Base-by-base conservation (phyloP, 2,113 vertebrate species). In the Sander lucioperca region DNA sequence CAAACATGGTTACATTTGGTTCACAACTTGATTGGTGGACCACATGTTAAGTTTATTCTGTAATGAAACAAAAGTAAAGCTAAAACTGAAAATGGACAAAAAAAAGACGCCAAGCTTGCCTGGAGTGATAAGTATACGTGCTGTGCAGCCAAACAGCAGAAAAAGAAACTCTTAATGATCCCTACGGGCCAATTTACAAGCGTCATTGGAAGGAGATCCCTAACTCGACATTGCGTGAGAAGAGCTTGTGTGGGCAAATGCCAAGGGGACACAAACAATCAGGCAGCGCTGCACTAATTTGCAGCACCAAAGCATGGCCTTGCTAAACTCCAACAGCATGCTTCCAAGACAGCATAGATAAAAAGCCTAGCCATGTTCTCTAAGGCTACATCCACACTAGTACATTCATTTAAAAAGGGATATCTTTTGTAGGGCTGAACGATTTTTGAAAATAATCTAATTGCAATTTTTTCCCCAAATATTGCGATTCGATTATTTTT, bases 191-290 rank as follows among this genome's bases (percentile, higher is more conserved):
- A 68, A 74, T 78, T 85, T 48, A 53, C 53, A 65, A 70, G 59
- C 36, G 33, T 48, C 30, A 80, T n/a, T 72, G 58, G 69, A 80
- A 36, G n/a, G 48, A 77, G 64, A 86, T 69, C 75, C 61, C 43
- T 63, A 66, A 66, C 59, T 54, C 67, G 80, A 83, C 83, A 71
- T 79, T 70, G 85, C 59, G 48, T 89, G 87, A 50, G 62, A 66
- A 71, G 74, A 71, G 61, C 76, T 33, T 47, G 62, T 74, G 68
- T 71, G 83, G 69, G 66, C 23, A 80, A 80, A 84, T 77, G 83
- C 82, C 82, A 81, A 65, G 27, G 25, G 48, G 81, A 69, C 74
- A 86, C 33, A 76, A 73, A 54, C n/a, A 9, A 43, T 1, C 43
- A 16, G 18, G 16, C 15, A 79, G 43, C n/a, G 62, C 3, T 23